These are phyloP conservation scores for Phenganax stokvisi DNA, from an alignment of 92 coral and sea anemone species.

Conservation along the genomic window DNA sequence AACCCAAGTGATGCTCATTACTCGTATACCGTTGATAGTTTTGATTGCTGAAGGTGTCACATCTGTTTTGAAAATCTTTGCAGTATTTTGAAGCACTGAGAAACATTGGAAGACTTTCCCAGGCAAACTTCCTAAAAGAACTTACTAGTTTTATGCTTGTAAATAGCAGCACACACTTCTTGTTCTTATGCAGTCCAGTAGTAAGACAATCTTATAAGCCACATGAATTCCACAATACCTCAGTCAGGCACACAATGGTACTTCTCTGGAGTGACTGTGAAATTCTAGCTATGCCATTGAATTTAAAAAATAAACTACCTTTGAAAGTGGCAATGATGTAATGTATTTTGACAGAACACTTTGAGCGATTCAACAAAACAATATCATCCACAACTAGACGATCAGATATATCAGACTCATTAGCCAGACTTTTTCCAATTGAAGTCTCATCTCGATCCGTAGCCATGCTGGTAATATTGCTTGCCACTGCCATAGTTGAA, in stretches of 20 bases:
- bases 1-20: slow-evolving; percentile 57
- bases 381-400: not conserved
- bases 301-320: not conserved
- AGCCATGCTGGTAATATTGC: not conserved
- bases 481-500: not conserved
- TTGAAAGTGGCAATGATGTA: not conserved
- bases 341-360: not conserved
- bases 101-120: slow-evolving; percentile 42
- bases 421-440: not conserved
- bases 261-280: no score
- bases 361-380: not conserved
- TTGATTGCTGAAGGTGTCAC: slow-evolving; percentile 51
- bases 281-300: no score
- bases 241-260: no score
- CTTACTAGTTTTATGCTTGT: not conserved
- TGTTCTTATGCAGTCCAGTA: not conserved
- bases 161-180: not conserved
- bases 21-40: slow-evolving; percentile 55
- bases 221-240: no score
- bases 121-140: slow-evolving; percentile 21
- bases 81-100: slow-evolving; percentile 47
- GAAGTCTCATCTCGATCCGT: not conserved
- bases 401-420: not conserved
- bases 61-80: slow-evolving; percentile 51
- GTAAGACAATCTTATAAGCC: not conserved